Base-by-base conservation (phyloP, 2,888 invertebrate species). In the Dicycla oo region DNA sequence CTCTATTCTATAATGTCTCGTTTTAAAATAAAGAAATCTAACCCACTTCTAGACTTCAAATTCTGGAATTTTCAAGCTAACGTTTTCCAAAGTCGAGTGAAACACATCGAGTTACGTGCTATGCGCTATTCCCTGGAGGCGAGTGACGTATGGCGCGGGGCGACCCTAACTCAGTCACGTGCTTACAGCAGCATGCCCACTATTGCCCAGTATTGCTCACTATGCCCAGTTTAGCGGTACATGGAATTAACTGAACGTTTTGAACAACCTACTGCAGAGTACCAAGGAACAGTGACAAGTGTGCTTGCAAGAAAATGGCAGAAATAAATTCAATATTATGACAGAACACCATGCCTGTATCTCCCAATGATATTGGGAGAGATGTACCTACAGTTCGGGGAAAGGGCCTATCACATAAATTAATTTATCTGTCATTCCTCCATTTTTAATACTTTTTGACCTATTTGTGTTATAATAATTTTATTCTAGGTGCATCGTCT, bases 81-180 rank as follows among this genome's bases (percentile, higher is more conserved):
- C 75, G 75, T 79, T 30, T 30, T 13, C 18, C 18, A 47, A 23
- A 47, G 47, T 53, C 51, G 20, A 45, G 47, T 20, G 58, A 53
- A 64, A 49, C 81, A 73, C 65, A 60, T 78, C 43, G 23, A 20
- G 78, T 82, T 82, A 87, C 85, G 79, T 81, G 58, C 72, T 84
- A 83, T 65, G 38, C 38, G 67, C 62, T 62, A 75, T 70, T 66
- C 71, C 76, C 82, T 1, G 5, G 75, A 73, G 82, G 69, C 84
- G 75, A 69, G 81, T 80, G 82, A 79, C 88, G 86, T 91, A 91
- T 91, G 89, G 82, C 84, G 87, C 86, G 85, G 86, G 86, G 87
- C 87, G 83, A 87, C 81, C 84, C 82, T 85, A 85, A 85, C 85
- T 73, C 85, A 85, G 86, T 78, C 79, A 80, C 79, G 85, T 80